Percentiles rank a stretch among this genome's conserved stretches.
Conservation (phyloP, 2,888 invertebrate genomes). For the Lepeophtheirus nordmannii region DNA sequence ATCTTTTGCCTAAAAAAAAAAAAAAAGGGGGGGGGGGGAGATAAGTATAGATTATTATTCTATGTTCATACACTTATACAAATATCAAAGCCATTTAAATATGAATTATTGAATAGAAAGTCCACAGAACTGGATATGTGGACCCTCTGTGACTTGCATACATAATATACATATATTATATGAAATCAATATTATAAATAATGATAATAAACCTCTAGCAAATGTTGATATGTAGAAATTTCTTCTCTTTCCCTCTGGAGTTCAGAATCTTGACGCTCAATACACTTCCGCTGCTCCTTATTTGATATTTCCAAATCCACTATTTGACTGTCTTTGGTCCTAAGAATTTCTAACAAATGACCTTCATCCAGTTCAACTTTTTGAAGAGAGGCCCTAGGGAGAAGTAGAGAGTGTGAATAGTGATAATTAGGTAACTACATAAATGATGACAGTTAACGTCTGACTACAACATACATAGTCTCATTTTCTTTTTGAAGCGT, state of each 20-base stretch:
- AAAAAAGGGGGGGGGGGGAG: too few relatives aligned
- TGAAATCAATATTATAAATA: too few relatives aligned
- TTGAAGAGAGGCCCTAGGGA: slow-evolving; percentile 4
- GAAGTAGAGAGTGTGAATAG: not conserved
- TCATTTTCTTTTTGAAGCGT: slow-evolving; percentile 31
- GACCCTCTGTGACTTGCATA: too few relatives aligned
- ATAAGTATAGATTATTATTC: too few relatives aligned
- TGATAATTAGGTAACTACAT: not conserved
- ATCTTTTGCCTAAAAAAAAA: slow-evolving; percentile 35
- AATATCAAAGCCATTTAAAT: too few relatives aligned
- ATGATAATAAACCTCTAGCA: slow-evolving; percentile 26
- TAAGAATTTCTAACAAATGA: slow-evolving; percentile 28
- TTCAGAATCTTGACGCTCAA: slow-evolving; percentile 25
- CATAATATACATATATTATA: too few relatives aligned
- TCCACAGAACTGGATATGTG: too few relatives aligned
- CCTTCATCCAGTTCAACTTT: slow-evolving; percentile 21
- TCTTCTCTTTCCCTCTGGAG: slow-evolving; percentile 27
- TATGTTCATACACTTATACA: too few relatives aligned
- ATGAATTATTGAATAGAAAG: too few relatives aligned
- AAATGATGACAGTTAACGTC: not conserved
- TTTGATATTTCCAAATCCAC: slow-evolving; percentile 27
- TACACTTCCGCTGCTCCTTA: slow-evolving; percentile 25
- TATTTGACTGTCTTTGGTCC: slow-evolving; percentile 29
- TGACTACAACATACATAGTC: slow-evolving; percentile 30
- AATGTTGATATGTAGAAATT: slow-evolving; percentile 24